Conservation (phyloP, 2,888 invertebrate genomes). For the Scaptomyza tumidula region DNA sequence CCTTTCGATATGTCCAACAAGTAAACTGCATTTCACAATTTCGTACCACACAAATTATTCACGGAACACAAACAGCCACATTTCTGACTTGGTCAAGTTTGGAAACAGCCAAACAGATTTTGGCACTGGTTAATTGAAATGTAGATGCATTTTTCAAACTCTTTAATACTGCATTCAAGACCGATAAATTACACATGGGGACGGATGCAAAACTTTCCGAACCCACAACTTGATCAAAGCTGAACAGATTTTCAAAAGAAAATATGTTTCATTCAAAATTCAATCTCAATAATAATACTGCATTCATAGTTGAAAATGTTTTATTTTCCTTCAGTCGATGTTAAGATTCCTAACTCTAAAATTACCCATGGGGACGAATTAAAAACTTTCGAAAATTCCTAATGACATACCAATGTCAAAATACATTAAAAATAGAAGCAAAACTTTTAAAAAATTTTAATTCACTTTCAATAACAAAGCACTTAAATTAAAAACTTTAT, state of each 20-base stretch:
- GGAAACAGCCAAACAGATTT: neutral
- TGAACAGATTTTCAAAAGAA: no score
- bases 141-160: neutral
- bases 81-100: slow-evolving; percentile 3
- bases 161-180: no score
- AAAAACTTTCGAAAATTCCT: neutral
- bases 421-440: neutral
- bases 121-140: neutral
- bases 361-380: no score
- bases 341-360: no score
- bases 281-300: no score
- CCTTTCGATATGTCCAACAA: slow-evolving; percentile 48
- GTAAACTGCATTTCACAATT: slow-evolving; percentile 57
- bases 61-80: slow-evolving; percentile 5
- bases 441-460: neutral
- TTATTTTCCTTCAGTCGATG: no score
- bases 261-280: no score
- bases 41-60: slow-evolving; percentile 12
- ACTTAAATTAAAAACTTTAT: neutral
- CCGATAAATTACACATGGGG: no score
- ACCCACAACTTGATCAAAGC: no score
- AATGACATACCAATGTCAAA: neutral
- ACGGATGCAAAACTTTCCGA: no score
- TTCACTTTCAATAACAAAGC: neutral
- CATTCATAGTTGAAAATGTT: no score